Conservation (phyloP, 2,888 invertebrate genomes). For the Eubasilissa splendida region DNA sequence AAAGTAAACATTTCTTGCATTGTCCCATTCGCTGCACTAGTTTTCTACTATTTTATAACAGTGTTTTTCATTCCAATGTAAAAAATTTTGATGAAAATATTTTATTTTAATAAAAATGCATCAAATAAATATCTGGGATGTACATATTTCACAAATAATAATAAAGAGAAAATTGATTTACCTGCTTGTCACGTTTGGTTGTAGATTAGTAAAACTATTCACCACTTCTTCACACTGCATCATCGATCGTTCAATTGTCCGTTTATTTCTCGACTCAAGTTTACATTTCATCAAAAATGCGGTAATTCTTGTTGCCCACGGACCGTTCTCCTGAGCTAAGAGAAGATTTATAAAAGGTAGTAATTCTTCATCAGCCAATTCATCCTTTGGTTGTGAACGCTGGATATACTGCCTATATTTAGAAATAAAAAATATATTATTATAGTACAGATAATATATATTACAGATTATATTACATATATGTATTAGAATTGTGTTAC, state of each 20-base stretch:
- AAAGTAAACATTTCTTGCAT: too few species aligned
- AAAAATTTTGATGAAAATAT: too few species aligned
- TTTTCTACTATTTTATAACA: too few species aligned
- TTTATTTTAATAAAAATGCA: too few species aligned
- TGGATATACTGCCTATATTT: constrained; percentile 78
- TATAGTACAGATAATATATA: too few species aligned
- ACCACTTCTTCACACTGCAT: constrained; percentile 88
- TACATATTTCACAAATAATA: too few species aligned
- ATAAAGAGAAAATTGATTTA: background rate
- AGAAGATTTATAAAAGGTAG: constrained; percentile 82
- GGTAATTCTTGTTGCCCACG: constrained; percentile 84
- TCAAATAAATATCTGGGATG: too few species aligned
- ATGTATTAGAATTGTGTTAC: too few species aligned
- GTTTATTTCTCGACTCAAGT: constrained; percentile 82
- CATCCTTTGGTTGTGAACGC: constrained; percentile 85
- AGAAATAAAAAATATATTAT: too few species aligned
- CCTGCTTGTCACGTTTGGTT: constrained; percentile 46
- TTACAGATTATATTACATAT: too few species aligned
- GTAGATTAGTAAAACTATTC: constrained; percentile 64
- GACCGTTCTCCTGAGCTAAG: constrained; percentile 77
- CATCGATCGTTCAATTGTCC: constrained; percentile 91
- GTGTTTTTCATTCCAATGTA: too few species aligned
- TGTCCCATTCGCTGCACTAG: too few species aligned
- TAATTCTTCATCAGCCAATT: constrained; percentile 86
- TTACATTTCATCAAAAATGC: constrained; percentile 84